Evolutionary conservation across 2,797 vertebrate genomes (phyloP).

Genomic region (Cygnus olor): DNA sequence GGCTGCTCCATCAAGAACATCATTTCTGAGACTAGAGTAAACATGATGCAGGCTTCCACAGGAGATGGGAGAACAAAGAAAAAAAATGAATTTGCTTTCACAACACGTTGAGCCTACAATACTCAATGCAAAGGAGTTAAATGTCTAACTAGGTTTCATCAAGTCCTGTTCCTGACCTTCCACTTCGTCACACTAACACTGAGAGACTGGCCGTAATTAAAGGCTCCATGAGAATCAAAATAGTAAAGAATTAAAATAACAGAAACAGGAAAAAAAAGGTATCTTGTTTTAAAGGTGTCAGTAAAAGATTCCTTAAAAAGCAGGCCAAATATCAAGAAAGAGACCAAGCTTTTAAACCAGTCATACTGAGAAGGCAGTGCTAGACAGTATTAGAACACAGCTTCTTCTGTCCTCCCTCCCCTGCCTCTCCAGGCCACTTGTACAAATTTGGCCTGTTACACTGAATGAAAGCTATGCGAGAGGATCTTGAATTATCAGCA

Average conservation of each 20-base stretch:
- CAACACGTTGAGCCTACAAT: background rate
- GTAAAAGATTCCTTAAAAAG: background rate
- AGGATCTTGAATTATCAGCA: fast-evolving
- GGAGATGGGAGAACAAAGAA: background rate
- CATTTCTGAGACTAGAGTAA: background rate
- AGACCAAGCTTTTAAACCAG: background rate
- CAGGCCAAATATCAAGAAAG: background rate
- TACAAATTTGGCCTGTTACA: background rate
- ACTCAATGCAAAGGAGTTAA: background rate
- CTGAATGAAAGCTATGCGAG: background rate
- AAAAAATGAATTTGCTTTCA: background rate
- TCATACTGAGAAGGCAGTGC: background rate
- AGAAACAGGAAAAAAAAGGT: background rate
- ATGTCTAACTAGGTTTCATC: background rate
- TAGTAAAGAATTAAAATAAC: background rate
- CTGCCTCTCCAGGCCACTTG: background rate
- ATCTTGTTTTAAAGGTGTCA: background rate
- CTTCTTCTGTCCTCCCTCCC: background rate
- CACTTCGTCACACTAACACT: background rate
- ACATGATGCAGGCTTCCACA: background rate
- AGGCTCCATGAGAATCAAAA: background rate
- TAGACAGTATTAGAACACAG: background rate
- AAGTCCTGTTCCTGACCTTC: background rate
- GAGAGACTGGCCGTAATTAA: background rate
- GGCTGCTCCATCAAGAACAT: background rate